phyloP scores from a whole-genome alignment of 2,888 invertebrate species.

The Xanthorhoe designata region DNA sequence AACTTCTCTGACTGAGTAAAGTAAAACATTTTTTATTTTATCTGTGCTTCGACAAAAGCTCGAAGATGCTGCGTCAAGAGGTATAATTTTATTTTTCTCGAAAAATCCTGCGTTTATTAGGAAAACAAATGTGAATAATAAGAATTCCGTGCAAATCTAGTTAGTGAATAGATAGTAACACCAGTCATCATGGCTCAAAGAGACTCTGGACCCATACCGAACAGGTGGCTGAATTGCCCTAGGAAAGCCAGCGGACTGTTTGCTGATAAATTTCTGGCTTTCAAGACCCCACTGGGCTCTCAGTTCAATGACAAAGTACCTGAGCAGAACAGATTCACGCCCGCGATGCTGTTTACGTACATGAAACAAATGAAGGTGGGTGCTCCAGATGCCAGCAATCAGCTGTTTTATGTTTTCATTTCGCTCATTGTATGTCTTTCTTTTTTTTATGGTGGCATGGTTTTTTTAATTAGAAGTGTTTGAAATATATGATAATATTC shows the following conservation, averaged over 20 bases:
- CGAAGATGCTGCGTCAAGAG: conserved; percentile 46
- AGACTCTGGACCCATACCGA: conserved; percentile 89
- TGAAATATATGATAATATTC: not conserved
- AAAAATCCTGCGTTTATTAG: conserved; percentile 22
- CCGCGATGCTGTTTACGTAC: conserved; percentile 94
- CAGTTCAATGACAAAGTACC: conserved; percentile 94
- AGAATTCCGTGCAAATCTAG: conserved; percentile 33
- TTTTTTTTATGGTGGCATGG: not conserved
- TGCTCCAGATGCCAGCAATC: conserved; percentile 37
- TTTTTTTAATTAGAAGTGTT: not conserved
- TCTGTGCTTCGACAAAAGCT: conserved; percentile 37
- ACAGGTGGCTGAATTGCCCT: conserved; percentile 95
- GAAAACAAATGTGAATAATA: conserved; percentile 39
- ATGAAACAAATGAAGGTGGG: conserved; percentile 91
- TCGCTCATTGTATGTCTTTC: conserved; percentile 22
- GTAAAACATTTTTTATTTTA: conserved; percentile 26
- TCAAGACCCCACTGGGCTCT: conserved; percentile 96
- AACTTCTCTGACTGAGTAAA: not conserved
- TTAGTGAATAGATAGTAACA: conserved; percentile 35
- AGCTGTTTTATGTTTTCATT: conserved; percentile 47
- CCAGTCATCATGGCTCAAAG: conserved; percentile 66
- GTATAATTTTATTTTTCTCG: conserved; percentile 31
- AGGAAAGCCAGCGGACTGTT: conserved; percentile 91
- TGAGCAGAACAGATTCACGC: conserved; percentile 92
- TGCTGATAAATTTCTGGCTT: conserved; percentile 94